Conservation (phyloP, 2,797 vertebrate genomes). For the Sebastes ruberrimus region DNA sequence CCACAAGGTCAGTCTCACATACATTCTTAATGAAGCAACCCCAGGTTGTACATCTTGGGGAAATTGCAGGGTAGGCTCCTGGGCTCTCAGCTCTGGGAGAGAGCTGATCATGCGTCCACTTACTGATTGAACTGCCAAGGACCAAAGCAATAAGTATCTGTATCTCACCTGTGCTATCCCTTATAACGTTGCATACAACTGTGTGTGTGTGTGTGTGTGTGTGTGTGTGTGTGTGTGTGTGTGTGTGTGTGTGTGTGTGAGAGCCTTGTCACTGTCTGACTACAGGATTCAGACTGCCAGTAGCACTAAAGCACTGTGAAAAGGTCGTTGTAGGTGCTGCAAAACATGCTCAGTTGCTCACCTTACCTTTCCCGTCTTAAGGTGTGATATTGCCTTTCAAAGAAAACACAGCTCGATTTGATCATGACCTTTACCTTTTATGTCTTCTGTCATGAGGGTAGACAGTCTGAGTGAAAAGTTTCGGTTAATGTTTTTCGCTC, state of each 20-base stretch:
- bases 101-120: constrained; percentile 1
- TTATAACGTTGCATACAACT: not conserved
- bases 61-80: not conserved
- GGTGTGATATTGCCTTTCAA: constrained; percentile 11
- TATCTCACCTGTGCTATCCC: not conserved
- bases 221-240: not conserved
- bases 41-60: constrained; percentile 11
- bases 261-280: not conserved
- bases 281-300: constrained; percentile 15
- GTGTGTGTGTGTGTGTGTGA: too few species aligned
- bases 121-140: not conserved
- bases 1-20: constrained; percentile 30
- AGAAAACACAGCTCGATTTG: not conserved
- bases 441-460: not conserved
- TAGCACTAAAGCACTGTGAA: constrained; percentile 1
- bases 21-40: constrained; percentile 37
- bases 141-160: not conserved
- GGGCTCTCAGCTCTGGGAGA: not conserved
- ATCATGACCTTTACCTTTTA: constrained; percentile 23
- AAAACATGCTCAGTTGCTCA: constrained; percentile 11
- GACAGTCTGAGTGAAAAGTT: not conserved
- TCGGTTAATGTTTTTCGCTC: not conserved
- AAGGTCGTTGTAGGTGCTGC: constrained; percentile 16
- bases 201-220: not conserved
- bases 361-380: not conserved